Conservation (phyloP, 2,113 vertebrate species). For the Epinephelus lanceolatus region DNA sequence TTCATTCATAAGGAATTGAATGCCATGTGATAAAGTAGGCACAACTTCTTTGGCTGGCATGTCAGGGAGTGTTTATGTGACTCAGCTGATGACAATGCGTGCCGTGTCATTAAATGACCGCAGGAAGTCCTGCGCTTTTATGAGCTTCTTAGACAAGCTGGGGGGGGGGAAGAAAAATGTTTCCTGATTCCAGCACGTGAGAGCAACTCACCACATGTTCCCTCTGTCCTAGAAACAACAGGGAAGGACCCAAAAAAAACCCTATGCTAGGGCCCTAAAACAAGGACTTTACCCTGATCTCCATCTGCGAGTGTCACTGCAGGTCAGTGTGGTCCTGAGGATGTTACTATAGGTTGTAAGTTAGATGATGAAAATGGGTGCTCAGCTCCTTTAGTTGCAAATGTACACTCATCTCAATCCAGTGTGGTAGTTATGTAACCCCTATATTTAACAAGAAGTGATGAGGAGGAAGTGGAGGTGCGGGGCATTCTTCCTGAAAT, state of each 20-base stretch:
- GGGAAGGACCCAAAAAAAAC: slow-evolving; percentile 44
- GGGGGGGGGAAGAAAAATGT: slow-evolving; percentile 56
- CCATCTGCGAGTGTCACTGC: slow-evolving; percentile 39
- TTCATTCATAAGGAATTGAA: slow-evolving; percentile 16
- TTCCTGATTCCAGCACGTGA: slow-evolving; percentile 75
- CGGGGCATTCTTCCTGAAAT: slow-evolving; percentile 34
- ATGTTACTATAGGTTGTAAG: background rate
- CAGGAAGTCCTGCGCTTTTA: slow-evolving; percentile 83
- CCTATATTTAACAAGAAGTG: slow-evolving; percentile 6
- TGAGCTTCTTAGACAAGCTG: slow-evolving; percentile 77
- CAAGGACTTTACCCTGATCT: slow-evolving; percentile 32
- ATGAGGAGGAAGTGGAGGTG: slow-evolving; percentile 50
- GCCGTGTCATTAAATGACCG: slow-evolving; percentile 79
- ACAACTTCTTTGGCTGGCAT: slow-evolving; percentile 62
- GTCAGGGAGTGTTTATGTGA: slow-evolving; percentile 80
- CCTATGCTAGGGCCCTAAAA: slow-evolving; percentile 41
- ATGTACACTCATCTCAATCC: slow-evolving; percentile 27
- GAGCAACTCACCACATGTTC: slow-evolving; percentile 66
- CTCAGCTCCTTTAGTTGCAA: background rate
- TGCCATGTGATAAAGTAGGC: slow-evolving; percentile 25
- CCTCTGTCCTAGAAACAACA: slow-evolving; percentile 68
- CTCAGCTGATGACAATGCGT: slow-evolving; percentile 80
- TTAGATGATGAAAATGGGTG: background rate
- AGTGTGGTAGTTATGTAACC: slow-evolving; percentile 42
- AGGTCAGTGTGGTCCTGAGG: slow-evolving; percentile 17